Evolutionary conservation across 1,140 invertebrate species (phyloP).

Genomic region (Formica selysi): DNA sequence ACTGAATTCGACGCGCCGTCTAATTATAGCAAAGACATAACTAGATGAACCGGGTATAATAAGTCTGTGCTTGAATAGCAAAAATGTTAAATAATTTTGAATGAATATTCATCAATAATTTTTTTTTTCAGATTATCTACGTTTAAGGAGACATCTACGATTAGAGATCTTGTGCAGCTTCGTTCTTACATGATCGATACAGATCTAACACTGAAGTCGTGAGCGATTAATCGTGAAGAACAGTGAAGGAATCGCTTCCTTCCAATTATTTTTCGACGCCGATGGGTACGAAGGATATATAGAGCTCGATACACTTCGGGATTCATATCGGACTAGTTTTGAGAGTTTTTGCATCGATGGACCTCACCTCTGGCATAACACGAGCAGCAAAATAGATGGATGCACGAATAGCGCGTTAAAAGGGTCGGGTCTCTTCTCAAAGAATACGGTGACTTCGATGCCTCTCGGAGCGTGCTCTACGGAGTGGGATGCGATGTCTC

Average conservation of each 20-base stretch:
- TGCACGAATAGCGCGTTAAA: conserved; percentile 68
- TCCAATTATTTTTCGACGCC: conserved; percentile 57
- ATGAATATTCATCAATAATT: not conserved
- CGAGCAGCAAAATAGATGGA: conserved; percentile 74
- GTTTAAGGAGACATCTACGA: not conserved
- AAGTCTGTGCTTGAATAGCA: not conserved
- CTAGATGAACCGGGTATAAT: not conserved
- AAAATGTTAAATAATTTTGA: not conserved
- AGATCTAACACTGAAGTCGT: conserved; percentile 13
- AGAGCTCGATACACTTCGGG: not conserved
- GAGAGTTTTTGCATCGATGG: conserved; percentile 41
- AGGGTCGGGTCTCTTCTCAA: conserved; percentile 74
- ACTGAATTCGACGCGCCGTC: conserved; percentile 37
- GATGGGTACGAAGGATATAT: not conserved
- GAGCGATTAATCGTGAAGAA: conserved; percentile 17
- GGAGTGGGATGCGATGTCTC: conserved; percentile 44
- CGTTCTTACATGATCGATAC: not conserved
- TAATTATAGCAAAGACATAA: conserved; percentile 37
- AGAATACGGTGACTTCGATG: conserved; percentile 63
- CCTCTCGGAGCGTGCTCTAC: conserved; percentile 62
- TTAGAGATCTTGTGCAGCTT: not conserved
- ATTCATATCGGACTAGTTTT: conserved; percentile 1
- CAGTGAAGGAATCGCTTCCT: not conserved
- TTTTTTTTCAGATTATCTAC: not conserved
- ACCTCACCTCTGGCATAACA: conserved; percentile 77